Conservation (phyloP, 1,140 invertebrate species). For the Pollicipes pollicipes region DNA sequence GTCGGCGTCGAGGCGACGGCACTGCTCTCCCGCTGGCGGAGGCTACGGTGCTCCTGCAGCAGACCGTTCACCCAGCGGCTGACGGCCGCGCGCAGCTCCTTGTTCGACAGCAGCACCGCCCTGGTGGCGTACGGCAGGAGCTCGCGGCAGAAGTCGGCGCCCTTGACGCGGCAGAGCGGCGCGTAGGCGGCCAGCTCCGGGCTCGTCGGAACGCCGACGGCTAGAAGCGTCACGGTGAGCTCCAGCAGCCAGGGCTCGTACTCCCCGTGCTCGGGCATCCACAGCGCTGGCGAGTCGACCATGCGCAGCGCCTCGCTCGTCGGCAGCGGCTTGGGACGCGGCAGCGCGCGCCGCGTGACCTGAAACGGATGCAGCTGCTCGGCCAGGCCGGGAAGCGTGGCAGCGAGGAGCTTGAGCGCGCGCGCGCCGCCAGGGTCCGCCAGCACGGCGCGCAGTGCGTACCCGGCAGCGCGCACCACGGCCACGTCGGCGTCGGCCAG, state of each 20-base stretch:
- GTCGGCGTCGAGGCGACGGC: not conserved
- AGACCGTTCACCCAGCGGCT: not conserved
- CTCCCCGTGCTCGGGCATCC: not conserved
- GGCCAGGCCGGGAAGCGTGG: not conserved
- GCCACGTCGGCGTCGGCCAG: not conserved
- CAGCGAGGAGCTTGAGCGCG: not conserved
- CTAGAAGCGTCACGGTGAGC: not conserved
- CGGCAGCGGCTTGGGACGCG: not conserved
- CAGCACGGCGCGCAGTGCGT: not conserved
- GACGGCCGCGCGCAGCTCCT: not conserved
- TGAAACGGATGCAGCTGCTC: not conserved
- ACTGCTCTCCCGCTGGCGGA: not conserved
- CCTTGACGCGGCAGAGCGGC: not conserved
- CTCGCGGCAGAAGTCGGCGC: not conserved
- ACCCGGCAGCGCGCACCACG: not conserved
- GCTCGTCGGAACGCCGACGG: not conserved
- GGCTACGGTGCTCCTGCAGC: not conserved
- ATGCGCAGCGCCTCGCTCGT: not conserved
- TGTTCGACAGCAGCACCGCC: not conserved
- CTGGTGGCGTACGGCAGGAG: not conserved
- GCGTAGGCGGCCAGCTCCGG: not conserved
- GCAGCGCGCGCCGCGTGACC: not conserved
- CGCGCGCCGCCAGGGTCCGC: not conserved
- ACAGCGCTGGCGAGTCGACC: not conserved
- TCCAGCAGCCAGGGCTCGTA: not conserved